Percentiles rank a stretch among this genome's conserved stretches.
Conservation (phyloP, 2,113 vertebrate species). For the Tor tambroides region DNA sequence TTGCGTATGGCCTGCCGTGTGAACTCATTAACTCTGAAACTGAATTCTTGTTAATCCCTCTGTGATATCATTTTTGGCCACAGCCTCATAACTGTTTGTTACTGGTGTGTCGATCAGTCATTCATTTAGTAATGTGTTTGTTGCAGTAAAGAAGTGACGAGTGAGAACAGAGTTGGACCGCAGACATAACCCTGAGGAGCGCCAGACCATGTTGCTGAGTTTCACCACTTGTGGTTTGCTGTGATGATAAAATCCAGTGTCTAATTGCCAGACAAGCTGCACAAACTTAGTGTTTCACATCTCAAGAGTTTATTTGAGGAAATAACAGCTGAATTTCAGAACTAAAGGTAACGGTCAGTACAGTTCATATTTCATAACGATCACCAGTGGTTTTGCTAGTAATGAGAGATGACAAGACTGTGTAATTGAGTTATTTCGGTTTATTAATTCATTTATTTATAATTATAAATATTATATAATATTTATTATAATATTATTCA, state of each 20-base stretch:
- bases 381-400: not conserved
- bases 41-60: not conserved
- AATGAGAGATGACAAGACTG: not conserved
- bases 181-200: conserved; percentile 21
- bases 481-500: too few relatives aligned
- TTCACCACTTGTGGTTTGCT: conserved; percentile 38
- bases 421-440: too few relatives aligned
- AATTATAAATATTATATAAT: too few relatives aligned
- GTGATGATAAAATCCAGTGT: conserved; percentile 25
- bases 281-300: not conserved
- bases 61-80: conserved; percentile 10
- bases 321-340: conserved; percentile 5
- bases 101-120: not conserved
- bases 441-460: too few relatives aligned
- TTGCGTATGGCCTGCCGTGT: not conserved
- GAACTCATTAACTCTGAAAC: conserved; percentile 1
- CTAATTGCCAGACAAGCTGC: conserved; percentile 12
- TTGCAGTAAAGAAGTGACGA: conserved; percentile 31
- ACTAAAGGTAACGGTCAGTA: conserved; percentile 22
- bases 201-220: conserved; percentile 31
- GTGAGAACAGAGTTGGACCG: conserved; percentile 29
- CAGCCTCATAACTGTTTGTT: not conserved
- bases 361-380: conserved; percentile 13
- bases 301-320: conserved; percentile 13
- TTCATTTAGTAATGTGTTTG: conserved; percentile 34